Conservation (phyloP, 2,888 invertebrate genomes). For the Capitulum mitella region DNA sequence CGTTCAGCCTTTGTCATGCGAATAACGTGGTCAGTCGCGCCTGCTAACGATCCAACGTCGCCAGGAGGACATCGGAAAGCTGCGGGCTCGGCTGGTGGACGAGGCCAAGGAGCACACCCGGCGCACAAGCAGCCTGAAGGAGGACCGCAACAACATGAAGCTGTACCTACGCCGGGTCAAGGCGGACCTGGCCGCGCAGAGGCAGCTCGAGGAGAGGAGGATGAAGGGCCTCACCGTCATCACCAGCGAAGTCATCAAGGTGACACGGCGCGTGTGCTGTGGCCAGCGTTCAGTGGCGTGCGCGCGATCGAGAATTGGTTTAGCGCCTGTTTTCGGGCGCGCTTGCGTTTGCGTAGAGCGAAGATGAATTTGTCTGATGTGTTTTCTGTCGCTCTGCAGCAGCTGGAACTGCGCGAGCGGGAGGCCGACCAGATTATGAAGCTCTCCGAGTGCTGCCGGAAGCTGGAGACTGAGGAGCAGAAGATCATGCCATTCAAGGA, state of each 20-base stretch:
- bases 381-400: conserved; percentile 44
- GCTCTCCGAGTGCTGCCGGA: conserved; percentile 56
- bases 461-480: conserved; percentile 54
- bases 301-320: background rate
- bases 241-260: conserved; percentile 14
- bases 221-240: conserved; percentile 7
- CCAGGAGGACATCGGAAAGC: background rate
- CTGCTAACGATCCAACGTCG: too few relatives aligned
- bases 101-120: background rate
- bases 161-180: conserved; percentile 20
- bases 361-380: too few relatives aligned
- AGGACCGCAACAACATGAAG: conserved; percentile 2
- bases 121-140: conserved; percentile 9
- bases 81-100: background rate
- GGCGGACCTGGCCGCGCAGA: background rate
- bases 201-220: background rate
- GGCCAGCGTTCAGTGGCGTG: too few relatives aligned
- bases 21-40: too few relatives aligned
- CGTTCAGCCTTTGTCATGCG: too few relatives aligned
- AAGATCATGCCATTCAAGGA: conserved; percentile 44
- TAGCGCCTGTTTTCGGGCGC: too few relatives aligned
- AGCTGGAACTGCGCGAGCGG: conserved; percentile 50
- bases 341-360: background rate
- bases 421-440: conserved; percentile 57
- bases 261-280: background rate